These are phyloP conservation scores for Drosophila fulvimacula DNA, from an alignment of 2,888 invertebrate genomes.

Conservation along the genomic window DNA sequence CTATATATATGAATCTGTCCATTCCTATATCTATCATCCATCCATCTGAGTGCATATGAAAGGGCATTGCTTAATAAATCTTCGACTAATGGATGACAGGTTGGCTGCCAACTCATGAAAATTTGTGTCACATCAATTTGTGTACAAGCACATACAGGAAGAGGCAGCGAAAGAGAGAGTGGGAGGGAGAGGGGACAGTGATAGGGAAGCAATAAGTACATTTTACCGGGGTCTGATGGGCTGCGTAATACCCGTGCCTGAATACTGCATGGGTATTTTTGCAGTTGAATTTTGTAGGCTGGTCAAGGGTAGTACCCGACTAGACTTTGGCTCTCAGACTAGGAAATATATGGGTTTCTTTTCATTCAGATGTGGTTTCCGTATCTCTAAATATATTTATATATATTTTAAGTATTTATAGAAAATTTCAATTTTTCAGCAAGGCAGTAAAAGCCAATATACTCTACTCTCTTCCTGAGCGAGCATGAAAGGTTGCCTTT, in stretches of 20 bases:
- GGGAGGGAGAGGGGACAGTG: background rate
- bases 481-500: background rate
- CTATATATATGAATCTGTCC: background rate
- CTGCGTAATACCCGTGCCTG: background rate
- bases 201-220: background rate
- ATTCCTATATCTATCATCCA: background rate
- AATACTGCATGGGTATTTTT: too few relatives aligned
- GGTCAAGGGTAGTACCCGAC: too few relatives aligned
- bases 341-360: too few relatives aligned
- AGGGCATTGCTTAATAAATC: conserved; percentile 52
- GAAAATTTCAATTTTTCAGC: too few relatives aligned
- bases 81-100: conserved; percentile 44
- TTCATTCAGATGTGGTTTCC: too few relatives aligned
- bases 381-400: too few relatives aligned
- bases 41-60: conserved; percentile 8
- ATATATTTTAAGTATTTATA: too few relatives aligned
- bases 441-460: background rate
- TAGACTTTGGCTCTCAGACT: too few relatives aligned
- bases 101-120: conserved; percentile 39
- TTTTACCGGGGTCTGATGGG: background rate
- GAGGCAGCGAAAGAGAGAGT: background rate
- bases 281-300: too few relatives aligned
- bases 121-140: conserved; percentile 61
- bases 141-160: conserved; percentile 2
- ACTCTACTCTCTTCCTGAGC: background rate